Base-by-base conservation (phyloP, 2,797 vertebrate genomes). In the Sebastolobus altivelis region DNA sequence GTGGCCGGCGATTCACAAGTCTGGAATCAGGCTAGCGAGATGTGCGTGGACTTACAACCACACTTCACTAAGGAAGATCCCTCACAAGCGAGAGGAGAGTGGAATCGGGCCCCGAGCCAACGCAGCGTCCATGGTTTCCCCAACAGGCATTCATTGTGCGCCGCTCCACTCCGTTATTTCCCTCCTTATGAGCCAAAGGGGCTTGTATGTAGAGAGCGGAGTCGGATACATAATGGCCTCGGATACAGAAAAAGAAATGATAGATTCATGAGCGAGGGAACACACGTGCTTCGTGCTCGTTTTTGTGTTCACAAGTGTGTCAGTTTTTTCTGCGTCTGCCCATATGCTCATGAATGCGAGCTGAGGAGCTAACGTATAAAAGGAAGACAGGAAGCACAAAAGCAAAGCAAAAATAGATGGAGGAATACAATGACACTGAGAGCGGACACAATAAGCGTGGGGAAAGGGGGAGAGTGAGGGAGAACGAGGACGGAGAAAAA, bases 11-110 rank as follows among this genome's bases (percentile, higher is more conserved):
- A 88, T 86, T 90, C 82, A 78, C 77, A 67, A 76, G 82, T 83
- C 84, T 88, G 74, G 81, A 85, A 74, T 86, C 75, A 78, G 83
- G 82, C 88, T 76, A 60, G 67, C 49, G 83, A 89, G 87, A 91
- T 93, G 93, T 93, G 94, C 83, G 8, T 56, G 75, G 95, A 95
- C 95, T 95, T 90, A 94, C 92, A 96, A 96, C 87, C 79, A 88
- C 86, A 75, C 85, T 90, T 90, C 79, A 90, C 93, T 85, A 37
- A 86, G 88, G 91, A 91, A 83, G 84, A 90, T 80, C 90, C 87
- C 90, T 81, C 75, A 82, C 79, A 82, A 76, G 75, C 55, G 54
- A 79, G 73, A 72, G 58, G 85, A 87, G 80, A 88, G 84, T 79
- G 60, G 66, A 80, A 82, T 73, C 59, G 82, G 93, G 90, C 87